Base-by-base conservation (phyloP, 2,888 invertebrate species). In the Eupithecia subfuscata region DNA sequence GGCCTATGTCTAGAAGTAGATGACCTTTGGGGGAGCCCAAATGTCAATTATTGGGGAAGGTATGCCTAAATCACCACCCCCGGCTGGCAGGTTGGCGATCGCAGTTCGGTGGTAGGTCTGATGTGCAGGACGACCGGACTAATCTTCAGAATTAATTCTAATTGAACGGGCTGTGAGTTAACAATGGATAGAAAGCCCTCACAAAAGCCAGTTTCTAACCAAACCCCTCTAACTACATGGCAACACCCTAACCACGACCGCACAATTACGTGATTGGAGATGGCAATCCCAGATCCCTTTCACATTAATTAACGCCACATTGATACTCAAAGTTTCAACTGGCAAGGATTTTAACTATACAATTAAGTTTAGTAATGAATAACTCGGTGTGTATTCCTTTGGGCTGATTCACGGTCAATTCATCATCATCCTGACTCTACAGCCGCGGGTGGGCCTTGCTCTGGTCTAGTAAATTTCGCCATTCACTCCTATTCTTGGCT, bases 261-360 rank as follows among this genome's bases (percentile, higher is more conserved):
- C 75, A 76, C 70, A 76, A 65, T 75, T 70, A 73, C 60, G 70
- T 70, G 73, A 76, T 76, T 68, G 25, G 67, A 75, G 73, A 70
- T 67, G 73, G 70, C 70, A 72, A 69, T 69, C 43, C n/a, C 30
- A 64, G 43, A 72, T 73, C 70, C 73, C 70, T 76, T 70, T 70
- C 45, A 48, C 70, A 70, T 63, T 73, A 70, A 68, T 73, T 73
- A 43, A 56, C 56, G 45, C 60, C 18, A 60, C 67, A 67, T 73
- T 67, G 63, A 30, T 48, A 37, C 45, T 52, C 14, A 11, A 60
- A 60, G 25, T 60, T 60, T 60, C 60, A 25, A 25, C 60, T 25
- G 60, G 12, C 45, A 18, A n/a, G 30, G 48, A 60, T 60, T 60
- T 30, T 16, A 70, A 52, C n/a, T 22, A 40, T 22, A 12, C 5